A percentile compares a stretch with the other conserved stretches of the same genome.
These are phyloP conservation scores for Nerophis lumbriciformis DNA, from an alignment of 2,113 vertebrate genomes.

Conservation along the genomic window DNA sequence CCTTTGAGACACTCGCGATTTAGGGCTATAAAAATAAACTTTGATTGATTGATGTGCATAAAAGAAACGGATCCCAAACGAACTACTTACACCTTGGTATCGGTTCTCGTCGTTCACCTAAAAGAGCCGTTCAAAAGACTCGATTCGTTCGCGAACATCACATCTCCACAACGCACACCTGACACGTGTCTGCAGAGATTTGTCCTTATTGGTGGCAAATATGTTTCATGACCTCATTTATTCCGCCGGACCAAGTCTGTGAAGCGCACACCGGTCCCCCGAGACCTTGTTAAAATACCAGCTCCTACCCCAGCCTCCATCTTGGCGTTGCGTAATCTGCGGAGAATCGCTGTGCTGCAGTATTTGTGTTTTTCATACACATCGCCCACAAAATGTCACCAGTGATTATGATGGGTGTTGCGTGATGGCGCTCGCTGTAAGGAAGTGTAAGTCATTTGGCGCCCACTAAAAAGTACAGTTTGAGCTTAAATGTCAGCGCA, in stretches of 20 bases:
- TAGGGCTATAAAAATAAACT: too few species aligned
- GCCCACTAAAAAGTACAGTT: not conserved
- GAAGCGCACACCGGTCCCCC: conserved; percentile 13
- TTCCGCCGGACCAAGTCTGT: not conserved
- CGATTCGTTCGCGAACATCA: too few species aligned
- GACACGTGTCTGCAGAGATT: not conserved
- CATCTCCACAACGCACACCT: not conserved
- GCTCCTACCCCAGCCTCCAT: conserved; percentile 4
- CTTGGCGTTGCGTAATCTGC: not conserved
- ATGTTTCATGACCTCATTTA: conserved; percentile 12
- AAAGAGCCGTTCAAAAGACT: too few species aligned
- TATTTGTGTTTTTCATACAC: not conserved
- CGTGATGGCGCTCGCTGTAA: not conserved
- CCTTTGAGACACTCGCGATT: too few species aligned
- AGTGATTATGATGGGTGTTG: not conserved
- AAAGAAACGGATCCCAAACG: too few species aligned
- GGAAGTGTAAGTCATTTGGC: not conserved
- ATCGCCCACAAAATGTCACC: not conserved
- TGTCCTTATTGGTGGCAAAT: conserved; percentile 6
- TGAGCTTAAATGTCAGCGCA: not conserved
- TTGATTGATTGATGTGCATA: too few species aligned
- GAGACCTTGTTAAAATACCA: conserved; percentile 24
- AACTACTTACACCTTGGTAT: too few species aligned
- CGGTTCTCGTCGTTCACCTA: too few species aligned
- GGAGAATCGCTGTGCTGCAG: not conserved